Evolutionary conservation across 2,888 invertebrate species (phyloP).

Genomic region (Leistus spinibarbis): DNA sequence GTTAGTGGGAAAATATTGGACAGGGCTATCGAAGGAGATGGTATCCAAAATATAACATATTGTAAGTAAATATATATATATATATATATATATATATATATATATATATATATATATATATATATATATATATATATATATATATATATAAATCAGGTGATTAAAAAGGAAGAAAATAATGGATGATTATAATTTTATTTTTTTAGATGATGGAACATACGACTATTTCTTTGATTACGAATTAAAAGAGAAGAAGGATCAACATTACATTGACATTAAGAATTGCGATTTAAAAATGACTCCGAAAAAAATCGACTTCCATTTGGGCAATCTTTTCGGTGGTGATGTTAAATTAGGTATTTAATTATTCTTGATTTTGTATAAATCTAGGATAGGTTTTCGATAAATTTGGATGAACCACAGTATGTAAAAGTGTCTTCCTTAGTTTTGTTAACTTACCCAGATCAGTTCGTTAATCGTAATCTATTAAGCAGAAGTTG

Average conservation of each 20-base stretch:
- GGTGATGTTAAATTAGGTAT: background rate
- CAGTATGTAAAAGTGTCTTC: no score
- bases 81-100: no score
- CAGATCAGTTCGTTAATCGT: no score
- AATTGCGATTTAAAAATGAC: background rate
- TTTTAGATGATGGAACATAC: background rate
- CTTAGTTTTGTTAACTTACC: no score
- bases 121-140: no score
- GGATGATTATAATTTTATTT: no score
- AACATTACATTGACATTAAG: background rate
- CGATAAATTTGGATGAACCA: no score
- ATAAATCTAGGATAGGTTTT: background rate
- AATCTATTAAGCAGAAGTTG: no score
- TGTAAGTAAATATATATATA: background rate
- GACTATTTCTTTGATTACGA: background rate
- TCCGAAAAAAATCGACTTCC: background rate
- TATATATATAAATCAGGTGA: no score
- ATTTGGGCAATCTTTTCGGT: background rate
- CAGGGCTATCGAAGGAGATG: background rate
- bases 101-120: no score
- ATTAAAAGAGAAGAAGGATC: background rate
- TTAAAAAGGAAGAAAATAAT: no score
- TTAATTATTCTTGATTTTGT: background rate
- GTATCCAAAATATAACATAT: background rate
- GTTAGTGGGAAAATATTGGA: background rate